Evolutionary conservation across 2,797 vertebrate species (phyloP), one percentile per base, ranked within the genome.

Genomic region (Lateolabrax maculatus): DNA sequence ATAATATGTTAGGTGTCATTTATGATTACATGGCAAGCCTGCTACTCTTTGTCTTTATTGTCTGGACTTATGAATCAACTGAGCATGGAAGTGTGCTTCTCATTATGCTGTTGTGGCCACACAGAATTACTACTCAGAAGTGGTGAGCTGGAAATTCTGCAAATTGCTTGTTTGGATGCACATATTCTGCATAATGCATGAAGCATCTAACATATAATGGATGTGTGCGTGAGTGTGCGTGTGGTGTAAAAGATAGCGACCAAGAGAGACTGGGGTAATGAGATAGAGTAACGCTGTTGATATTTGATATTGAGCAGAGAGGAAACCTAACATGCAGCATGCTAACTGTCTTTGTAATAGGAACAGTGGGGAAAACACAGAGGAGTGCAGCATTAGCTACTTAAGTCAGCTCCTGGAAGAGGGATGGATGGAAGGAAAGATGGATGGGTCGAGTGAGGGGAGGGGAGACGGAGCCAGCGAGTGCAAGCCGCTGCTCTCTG

Each of bases 151-250:
- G 77, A 87, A 87, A 88, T 77, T 80, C 80, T 58, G 83, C 80
- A 90, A 90, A 87, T 89, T 87, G 85, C 80, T 87, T 87, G 83
- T 89, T 84, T 86, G 73, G 81, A 91, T 80, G 83, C 77, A 81
- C 76, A 79, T 76, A 84, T 56, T 84, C 81, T 84, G 83, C 83
- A 86, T 86, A 79, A 91, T 91, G 86, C 84, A 89, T 86, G 81
- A 84, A 81, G 75, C 64, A 81, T 80, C 72, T 67, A 77, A 86
- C 79, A 72, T 71, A 82, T 72, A 66, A 84, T 75, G 81, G 85
- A 75, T 68, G 43, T 51, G 67, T 66, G 60, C 37, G 79, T 69
- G 56, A 34, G 63, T 66, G 63, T 61, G 77, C 66, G 44, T 10
- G 39, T 29, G 34, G 68, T 60, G 63, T 68, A 65, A 74, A 51